Percentiles rank a stretch among this genome's conserved stretches.
phyloP scores from a whole-genome alignment of 2,797 vertebrate species.

The Myiothlypis coronata region DNA sequence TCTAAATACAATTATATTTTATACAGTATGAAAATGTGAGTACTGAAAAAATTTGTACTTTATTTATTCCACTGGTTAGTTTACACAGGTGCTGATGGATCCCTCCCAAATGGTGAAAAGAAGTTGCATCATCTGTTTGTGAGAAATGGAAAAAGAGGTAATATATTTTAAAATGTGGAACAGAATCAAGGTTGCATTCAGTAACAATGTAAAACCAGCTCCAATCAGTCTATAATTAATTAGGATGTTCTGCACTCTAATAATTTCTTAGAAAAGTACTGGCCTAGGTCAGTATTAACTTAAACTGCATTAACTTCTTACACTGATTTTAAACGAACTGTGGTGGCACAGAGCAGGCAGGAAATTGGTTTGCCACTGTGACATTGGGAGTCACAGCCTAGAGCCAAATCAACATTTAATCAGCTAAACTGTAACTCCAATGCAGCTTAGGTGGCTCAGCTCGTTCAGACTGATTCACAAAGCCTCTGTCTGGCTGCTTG shows the following conservation, averaged over 20 bases:
- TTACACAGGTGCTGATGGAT: background rate
- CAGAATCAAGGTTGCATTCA: background rate
- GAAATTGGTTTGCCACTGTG: background rate
- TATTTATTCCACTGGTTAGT: background rate
- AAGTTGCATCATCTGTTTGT: background rate
- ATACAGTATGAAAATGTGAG: background rate
- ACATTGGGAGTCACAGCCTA: background rate
- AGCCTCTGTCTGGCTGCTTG: background rate
- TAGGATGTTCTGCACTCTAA: background rate
- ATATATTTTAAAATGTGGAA: background rate
- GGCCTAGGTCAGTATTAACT: background rate
- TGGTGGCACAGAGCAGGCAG: background rate
- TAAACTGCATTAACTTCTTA: background rate
- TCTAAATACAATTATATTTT: background rate
- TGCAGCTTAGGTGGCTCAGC: background rate
- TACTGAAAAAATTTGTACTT: background rate
- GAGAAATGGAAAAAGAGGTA: background rate
- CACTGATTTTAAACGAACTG: background rate
- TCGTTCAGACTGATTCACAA: background rate
- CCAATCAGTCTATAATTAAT: background rate
- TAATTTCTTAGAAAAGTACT: background rate
- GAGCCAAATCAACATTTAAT: conserved; percentile 13
- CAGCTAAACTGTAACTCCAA: background rate
- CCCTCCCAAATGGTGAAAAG: background rate
- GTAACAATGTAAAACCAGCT: background rate